These are phyloP conservation scores for Zophobas morio DNA, from an alignment of 1,140 invertebrate genomes.

Conservation along the genomic window DNA sequence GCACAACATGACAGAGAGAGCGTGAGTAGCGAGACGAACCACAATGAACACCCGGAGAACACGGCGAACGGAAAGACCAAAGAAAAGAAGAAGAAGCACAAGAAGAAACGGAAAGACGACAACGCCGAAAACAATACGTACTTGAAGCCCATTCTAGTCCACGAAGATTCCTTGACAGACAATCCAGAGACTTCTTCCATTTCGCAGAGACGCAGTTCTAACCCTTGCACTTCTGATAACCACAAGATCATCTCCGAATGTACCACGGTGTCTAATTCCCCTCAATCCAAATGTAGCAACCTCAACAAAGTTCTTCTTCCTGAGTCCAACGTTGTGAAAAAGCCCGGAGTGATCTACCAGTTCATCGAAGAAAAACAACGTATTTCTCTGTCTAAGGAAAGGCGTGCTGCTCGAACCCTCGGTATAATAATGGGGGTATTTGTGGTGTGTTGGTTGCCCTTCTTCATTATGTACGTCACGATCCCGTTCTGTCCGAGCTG, in stretches of 20 bases:
- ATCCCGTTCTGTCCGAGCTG: constrained; percentile 87
- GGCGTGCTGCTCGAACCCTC: constrained; percentile 91
- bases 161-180: constrained; percentile 78
- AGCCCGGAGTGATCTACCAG: constrained; percentile 81
- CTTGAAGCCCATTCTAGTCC: constrained; percentile 72
- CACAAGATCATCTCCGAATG: constrained; percentile 58
- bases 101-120: constrained; percentile 70
- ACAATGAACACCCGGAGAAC: constrained; percentile 73
- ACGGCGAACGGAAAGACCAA: constrained; percentile 69
- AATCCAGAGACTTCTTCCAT: constrained; percentile 67
- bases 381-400: constrained; percentile 92
- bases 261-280: constrained; percentile 60
- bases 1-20: constrained; percentile 79
- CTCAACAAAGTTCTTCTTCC: constrained; percentile 62
- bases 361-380: constrained; percentile 95
- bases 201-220: constrained; percentile 58
- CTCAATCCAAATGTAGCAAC: constrained; percentile 65
- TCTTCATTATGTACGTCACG: constrained; percentile 96
- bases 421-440: constrained; percentile 97
- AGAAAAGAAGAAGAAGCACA: constrained; percentile 66
- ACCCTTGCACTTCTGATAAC: constrained; percentile 52
- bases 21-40: constrained; percentile 83
- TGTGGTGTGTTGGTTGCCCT: constrained; percentile 97
- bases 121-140: constrained; percentile 69
- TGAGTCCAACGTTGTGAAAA: constrained; percentile 64